Conservation (phyloP, 2,888 invertebrate genomes). For the Eilema griseolum region DNA sequence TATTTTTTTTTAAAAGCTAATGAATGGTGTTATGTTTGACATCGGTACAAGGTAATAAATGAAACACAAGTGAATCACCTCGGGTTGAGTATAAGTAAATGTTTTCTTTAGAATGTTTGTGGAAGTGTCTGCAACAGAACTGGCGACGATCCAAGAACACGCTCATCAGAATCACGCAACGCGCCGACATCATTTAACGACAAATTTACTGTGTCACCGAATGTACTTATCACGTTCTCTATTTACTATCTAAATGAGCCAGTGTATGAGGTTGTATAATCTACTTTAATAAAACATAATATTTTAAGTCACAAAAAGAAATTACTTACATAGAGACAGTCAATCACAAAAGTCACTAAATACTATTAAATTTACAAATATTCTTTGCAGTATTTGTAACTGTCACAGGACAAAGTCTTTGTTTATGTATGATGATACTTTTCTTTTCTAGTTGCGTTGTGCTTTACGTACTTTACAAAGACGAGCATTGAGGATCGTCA, state of each 20-base stretch:
- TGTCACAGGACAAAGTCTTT: not conserved
- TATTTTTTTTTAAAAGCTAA: conserved; percentile 51
- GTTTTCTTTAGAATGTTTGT: conserved; percentile 65
- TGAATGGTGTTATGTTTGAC: conserved; percentile 59
- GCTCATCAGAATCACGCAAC: conserved; percentile 74
- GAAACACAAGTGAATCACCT: conserved; percentile 61
- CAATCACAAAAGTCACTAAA: not conserved
- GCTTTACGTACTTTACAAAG: not conserved
- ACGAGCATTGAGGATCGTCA: not conserved
- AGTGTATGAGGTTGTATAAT: conserved; percentile 2
- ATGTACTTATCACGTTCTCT: conserved; percentile 58
- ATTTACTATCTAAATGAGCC: conserved; percentile 56
- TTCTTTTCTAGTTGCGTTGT: not conserved
- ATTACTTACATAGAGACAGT: not conserved
- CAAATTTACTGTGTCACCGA: conserved; percentile 69
- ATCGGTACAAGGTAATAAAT: conserved; percentile 60
- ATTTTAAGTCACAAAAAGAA: not conserved
- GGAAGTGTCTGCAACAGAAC: conserved; percentile 63
- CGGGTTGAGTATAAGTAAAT: conserved; percentile 63
- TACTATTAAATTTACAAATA: not conserved
- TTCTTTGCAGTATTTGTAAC: not conserved
- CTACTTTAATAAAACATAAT: not conserved
- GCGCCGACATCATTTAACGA: conserved; percentile 74
- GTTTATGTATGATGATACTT: not conserved
- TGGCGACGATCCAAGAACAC: conserved; percentile 73